These are phyloP conservation scores for Lordiphosa fenestrarum DNA, from an alignment of 2,888 invertebrate species.

Conservation along the genomic window DNA sequence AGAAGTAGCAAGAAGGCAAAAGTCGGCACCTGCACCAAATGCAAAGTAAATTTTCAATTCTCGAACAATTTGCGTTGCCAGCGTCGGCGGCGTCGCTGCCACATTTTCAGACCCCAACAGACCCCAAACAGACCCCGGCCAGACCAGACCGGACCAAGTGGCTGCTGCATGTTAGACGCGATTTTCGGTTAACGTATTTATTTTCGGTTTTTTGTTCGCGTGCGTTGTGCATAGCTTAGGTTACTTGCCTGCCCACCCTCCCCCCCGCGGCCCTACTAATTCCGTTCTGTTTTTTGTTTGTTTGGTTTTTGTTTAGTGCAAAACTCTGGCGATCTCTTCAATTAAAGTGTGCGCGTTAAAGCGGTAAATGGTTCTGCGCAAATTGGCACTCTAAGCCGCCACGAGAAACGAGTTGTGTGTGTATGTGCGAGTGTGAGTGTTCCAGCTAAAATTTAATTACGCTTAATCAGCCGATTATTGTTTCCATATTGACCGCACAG, in stretches of 20 bases:
- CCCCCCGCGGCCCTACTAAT: conserved; percentile 1
- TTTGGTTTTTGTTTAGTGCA: background rate
- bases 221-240: conserved; percentile 52
- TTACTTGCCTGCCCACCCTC: conserved; percentile 10
- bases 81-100: conserved; percentile 5
- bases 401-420: background rate
- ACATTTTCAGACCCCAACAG: no score
- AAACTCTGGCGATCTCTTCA: background rate
- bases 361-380: conserved; percentile 30
- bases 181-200: conserved; percentile 7
- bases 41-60: conserved; percentile 38
- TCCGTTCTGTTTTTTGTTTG: background rate
- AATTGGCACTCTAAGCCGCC: conserved; percentile 6
- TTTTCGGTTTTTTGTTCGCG: conserved; percentile 43
- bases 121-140: no score
- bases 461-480: conserved; percentile 26
- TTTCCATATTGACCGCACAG: conserved; percentile 14
- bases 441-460: conserved; percentile 26
- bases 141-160: no score
- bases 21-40: conserved; percentile 33
- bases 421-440: background rate
- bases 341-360: conserved; percentile 41
- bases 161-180: no score
- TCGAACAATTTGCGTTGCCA: conserved; percentile 26
- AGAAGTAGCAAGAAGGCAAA: conserved; percentile 6